Base-by-base conservation (phyloP, 1,140 invertebrate genomes). In the Aphaenogaster floridana region DNA sequence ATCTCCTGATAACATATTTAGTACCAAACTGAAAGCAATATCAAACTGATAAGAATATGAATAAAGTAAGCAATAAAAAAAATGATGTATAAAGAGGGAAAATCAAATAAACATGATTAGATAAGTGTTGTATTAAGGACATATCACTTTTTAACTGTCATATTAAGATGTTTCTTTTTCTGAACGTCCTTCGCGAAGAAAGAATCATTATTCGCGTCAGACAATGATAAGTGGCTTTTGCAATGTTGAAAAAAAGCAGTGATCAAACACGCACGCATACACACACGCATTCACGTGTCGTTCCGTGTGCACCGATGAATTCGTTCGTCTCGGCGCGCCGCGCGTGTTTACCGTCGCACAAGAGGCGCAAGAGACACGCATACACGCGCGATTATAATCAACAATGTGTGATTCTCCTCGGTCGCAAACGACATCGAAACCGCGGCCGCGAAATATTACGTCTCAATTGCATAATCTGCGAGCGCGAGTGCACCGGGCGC, bases 91-190 rank as follows among this genome's bases (percentile, higher is more conserved):
- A 68, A 13, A 34, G 28, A 59, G 9, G 21, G n/a, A 77, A 78
- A 39, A 78, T 45, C 45, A 4, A 48, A 13, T 48, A 77, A 78
- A 78, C 15, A 21, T 1, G 76, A 77, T 77, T 77, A 78, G 76
- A 78, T 48, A 78, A 76, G n/a, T 21, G n/a, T 52, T 11, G 3
- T 5, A 72, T 36, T n/a, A 52, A n/a, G 7, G 5, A 28, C 42
- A 7, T 57, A 21, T 57, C 9, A 42, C 21, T 76, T 39, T 21
- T 42, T 11, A 42, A 21, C n/a, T 8, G 21, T 6, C 3, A n/a
- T 7, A 28, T 28, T 28, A 34, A 45, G 21, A 48, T n/a, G n/a
- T n/a, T n/a, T 3, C 54, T 21, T 9, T 34, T 8, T n/a, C 3
- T 8, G 36, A 3, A 42, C 8, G 8, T 21, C 21, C 8, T 68